phyloP scores from a whole-genome alignment of 2,888 invertebrate genomes.

The Reticulitermes lucifugus region DNA sequence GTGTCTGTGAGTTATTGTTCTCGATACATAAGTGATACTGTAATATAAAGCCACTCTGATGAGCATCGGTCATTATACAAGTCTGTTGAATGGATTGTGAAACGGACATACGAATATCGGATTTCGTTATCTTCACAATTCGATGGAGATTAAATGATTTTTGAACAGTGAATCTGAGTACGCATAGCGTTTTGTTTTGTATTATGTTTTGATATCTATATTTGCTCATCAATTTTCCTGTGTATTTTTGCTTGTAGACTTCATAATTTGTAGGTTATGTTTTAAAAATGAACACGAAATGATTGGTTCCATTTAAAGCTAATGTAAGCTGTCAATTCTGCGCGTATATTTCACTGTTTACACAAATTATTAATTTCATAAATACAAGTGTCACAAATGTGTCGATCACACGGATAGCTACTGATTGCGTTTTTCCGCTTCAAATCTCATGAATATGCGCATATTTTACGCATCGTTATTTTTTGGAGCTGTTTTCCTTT shows the following conservation, averaged over 20 bases:
- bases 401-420: not conserved
- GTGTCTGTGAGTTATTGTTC: not conserved
- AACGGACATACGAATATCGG: not conserved
- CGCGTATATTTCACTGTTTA: not conserved
- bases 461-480: too few relatives aligned
- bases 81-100: not conserved
- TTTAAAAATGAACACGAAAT: not conserved
- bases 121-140: conserved; percentile 2
- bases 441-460: too few relatives aligned
- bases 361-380: not conserved
- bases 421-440: not conserved
- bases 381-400: not conserved
- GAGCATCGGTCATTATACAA: not conserved
- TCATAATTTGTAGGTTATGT: not conserved
- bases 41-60: not conserved
- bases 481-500: too few relatives aligned
- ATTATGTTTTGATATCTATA: not conserved
- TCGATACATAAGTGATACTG: not conserved
- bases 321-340: not conserved
- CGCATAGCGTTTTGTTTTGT: not conserved
- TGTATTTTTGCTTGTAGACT: not conserved
- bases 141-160: not conserved
- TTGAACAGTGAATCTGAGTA: not conserved
- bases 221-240: not conserved
- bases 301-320: not conserved